Evolutionary conservation across 2,797 vertebrate genomes (phyloP), one percentile per base, ranked within the genome.

Genomic region (Steatocranus sp.): DNA sequence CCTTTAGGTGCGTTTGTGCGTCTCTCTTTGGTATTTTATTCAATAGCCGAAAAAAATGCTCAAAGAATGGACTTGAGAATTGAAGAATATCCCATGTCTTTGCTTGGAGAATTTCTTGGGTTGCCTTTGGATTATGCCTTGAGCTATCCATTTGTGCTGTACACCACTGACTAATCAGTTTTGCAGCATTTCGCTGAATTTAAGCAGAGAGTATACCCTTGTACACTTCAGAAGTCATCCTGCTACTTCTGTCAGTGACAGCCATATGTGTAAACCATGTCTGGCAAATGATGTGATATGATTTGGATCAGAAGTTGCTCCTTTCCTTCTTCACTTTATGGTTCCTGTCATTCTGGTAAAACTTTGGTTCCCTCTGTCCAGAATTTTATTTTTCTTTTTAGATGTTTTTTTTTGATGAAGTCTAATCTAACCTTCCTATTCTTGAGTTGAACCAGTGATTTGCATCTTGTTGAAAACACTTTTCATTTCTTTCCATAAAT

Each of bases 121-220:
- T 61, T 61, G 30, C 56, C 18, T 61, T 61, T 34, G 8, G 1
- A n/a, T n/a, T 34, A 7, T n/a, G 30, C 18, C 11, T 61, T 3
- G 30, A 34, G 30, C 10, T 34, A n/a, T 34, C 30, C 0, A 34
- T 61, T 61, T 18, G 56, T 32, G 4, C 56, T 34, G 10, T n/a
- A n/a, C 32, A 11, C 17, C 17, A 18, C 56, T 61, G 30, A 61
- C 30, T 18, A 34, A 34, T 61, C 9, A 1, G 9, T 32, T 58
- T 32, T 0, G 30, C 30, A 0, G 18, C 56, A 61, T 7, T 61
- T 30, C 0, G 1, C 5, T 56, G 17, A 17, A 30, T 56, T 56
- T 30, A 30, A 30, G 53, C 25, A 56, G 25, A 30, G 25, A 6
- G 25, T 17, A 30, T 56, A 10, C 15, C 1, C 5, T 56, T 56